Percentiles rank a stretch among this genome's conserved stretches.
Evolutionary conservation across 2,797 vertebrate species (phyloP).

Genomic region (Hapalemur alaotrensis): DNA sequence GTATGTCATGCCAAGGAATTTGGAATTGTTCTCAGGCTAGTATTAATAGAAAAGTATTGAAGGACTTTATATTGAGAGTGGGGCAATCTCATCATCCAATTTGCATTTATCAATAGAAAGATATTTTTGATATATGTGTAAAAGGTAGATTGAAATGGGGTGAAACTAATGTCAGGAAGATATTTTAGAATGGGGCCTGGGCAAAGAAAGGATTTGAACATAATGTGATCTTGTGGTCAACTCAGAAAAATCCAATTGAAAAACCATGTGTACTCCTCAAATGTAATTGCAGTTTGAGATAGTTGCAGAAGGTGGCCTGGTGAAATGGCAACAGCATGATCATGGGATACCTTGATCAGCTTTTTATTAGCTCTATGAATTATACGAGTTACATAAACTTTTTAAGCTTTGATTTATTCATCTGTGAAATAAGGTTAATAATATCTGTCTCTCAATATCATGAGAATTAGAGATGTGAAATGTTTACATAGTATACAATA

Average conservation of each 20-base stretch:
- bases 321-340: background rate
- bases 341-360: background rate
- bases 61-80: background rate
- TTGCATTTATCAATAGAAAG: background rate
- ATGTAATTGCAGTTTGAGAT: background rate
- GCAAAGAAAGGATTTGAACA: background rate
- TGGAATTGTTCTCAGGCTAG: background rate
- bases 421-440: background rate
- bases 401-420: background rate
- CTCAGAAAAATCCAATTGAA: background rate
- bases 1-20: background rate
- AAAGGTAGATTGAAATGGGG: background rate
- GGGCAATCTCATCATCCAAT: background rate
- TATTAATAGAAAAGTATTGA: background rate
- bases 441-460: background rate
- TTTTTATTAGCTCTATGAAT: background rate
- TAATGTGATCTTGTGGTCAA: background rate
- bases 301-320: background rate
- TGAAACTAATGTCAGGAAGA: background rate
- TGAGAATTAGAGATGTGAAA: background rate
- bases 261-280: background rate
- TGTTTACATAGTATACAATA: background rate
- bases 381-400: background rate
- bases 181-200: background rate
- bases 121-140: background rate